A percentile compares a stretch with the other conserved stretches of the same genome.
Conservation (phyloP, 2,888 invertebrate genomes). For the Pegoplata infirma region DNA sequence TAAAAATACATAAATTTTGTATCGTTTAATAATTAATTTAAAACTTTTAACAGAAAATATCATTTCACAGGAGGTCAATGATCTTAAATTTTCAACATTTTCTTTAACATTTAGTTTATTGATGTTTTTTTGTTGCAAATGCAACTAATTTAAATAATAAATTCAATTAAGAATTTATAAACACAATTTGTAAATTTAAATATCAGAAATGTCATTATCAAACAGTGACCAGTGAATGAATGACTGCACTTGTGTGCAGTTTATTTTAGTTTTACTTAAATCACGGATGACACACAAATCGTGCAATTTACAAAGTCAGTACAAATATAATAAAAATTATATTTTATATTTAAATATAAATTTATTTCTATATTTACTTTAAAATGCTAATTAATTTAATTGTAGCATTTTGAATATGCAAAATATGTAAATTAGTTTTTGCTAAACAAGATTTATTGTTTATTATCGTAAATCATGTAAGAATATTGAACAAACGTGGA, state of each 20-base stretch:
- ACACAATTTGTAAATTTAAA: neutral
- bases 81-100: conserved; percentile 31
- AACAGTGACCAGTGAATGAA: conserved; percentile 14
- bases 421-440: neutral
- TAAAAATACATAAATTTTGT: too few relatives aligned
- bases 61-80: conserved; percentile 33
- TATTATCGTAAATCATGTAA: neutral
- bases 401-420: conserved; percentile 31
- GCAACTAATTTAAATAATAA: too few relatives aligned
- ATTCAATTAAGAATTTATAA: too few relatives aligned
- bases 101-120: neutral
- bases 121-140: too few relatives aligned
- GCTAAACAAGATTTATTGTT: neutral
- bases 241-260: neutral
- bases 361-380: conserved; percentile 2
- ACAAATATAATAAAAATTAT: neutral
- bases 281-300: conserved; percentile 54
- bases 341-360: neutral
- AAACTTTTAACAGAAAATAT: too few relatives aligned
- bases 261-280: neutral
- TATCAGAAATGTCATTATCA: conserved; percentile 23
- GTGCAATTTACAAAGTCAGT: conserved; percentile 25
- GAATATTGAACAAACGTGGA: neutral
- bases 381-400: conserved; percentile 38
- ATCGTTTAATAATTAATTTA: too few relatives aligned